Conservation (phyloP, 2,113 vertebrate genomes). For the Silurus glanis region DNA sequence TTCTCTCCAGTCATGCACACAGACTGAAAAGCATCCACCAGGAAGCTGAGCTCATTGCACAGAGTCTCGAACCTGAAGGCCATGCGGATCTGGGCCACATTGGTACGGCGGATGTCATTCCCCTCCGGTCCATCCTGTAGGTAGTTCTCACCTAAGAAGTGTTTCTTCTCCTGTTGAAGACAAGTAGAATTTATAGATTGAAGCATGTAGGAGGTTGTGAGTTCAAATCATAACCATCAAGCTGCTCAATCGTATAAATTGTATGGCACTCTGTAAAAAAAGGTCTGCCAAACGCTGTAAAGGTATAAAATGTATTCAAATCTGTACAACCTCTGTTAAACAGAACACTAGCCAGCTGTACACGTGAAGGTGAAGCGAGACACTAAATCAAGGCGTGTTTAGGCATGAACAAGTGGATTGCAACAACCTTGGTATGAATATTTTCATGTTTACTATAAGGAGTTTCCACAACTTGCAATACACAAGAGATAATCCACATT, state of each 20-base stretch:
- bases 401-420: neutral
- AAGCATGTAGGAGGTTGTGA: no score
- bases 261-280: no score
- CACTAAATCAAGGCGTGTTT: neutral
- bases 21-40: conserved; percentile 87
- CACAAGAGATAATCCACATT: no score
- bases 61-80: conserved; percentile 90
- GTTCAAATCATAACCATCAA: no score
- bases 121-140: conserved; percentile 89
- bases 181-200: neutral
- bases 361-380: neutral
- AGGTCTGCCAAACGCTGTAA: no score
- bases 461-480: no score
- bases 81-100: conserved; percentile 96
- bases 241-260: no score
- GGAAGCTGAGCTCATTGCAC: conserved; percentile 93
- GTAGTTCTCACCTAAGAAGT: conserved; percentile 89
- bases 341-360: neutral
- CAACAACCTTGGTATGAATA: neutral
- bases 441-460: no score
- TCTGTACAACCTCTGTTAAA: neutral
- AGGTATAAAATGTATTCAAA: no score
- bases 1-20: conserved; percentile 61
- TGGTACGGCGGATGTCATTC: conserved; percentile 92
- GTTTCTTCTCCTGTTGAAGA: conserved; percentile 87